These are phyloP conservation scores for Cantharis rustica DNA, from an alignment of 2,888 invertebrate species.

Conservation along the genomic window DNA sequence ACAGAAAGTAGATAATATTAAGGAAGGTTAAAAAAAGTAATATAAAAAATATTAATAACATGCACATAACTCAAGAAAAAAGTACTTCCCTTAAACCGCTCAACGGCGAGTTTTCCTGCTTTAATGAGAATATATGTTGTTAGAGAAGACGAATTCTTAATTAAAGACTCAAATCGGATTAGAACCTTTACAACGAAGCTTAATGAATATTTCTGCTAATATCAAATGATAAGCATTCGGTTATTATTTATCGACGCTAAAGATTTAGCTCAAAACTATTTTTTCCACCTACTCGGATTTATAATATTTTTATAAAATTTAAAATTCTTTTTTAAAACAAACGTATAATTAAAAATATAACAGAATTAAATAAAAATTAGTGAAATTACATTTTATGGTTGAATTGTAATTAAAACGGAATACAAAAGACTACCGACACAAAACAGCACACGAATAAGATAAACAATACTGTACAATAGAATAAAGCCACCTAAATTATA, in stretches of 20 bases:
- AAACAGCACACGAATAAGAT: neutral
- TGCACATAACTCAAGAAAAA: neutral
- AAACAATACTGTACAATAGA: neutral
- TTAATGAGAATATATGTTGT: neutral
- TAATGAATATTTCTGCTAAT: neutral
- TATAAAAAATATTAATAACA: neutral
- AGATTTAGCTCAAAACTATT: neutral
- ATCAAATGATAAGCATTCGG: neutral
- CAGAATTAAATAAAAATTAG: neutral
- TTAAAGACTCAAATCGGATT: neutral
- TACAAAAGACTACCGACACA: neutral
- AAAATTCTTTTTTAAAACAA: neutral
- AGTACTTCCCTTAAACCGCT: neutral
- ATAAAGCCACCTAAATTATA: neutral
- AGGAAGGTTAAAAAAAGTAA: too few species aligned
- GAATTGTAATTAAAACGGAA: neutral
- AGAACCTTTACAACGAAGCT: neutral
- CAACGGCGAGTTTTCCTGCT: neutral
- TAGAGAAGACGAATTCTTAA: neutral
- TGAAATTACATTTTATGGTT: neutral
- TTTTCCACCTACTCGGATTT: neutral
- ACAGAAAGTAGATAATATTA: neutral
- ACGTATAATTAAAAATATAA: neutral
- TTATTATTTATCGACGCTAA: neutral
- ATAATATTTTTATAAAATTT: too few species aligned